Percentiles rank a stretch among this genome's conserved stretches.
phyloP scores from a whole-genome alignment of 1,140 invertebrate species.

The Pogonus chalceus region DNA sequence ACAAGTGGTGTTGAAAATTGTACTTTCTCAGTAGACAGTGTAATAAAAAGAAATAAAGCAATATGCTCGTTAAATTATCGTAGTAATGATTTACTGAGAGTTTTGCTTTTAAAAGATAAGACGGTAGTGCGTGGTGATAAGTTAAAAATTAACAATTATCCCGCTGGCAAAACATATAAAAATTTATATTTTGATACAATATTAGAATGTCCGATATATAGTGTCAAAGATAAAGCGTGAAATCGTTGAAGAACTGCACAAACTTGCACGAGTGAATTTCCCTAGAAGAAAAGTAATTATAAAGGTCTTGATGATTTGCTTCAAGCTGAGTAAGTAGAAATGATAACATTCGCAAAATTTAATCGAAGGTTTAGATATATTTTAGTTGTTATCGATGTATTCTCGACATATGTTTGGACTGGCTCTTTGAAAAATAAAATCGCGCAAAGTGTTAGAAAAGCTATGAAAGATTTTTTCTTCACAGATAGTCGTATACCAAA shows the following conservation, averaged over 20 bases:
- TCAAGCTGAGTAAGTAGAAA: constrained; percentile 22
- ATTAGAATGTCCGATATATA: neutral
- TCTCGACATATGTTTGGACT: constrained; percentile 28
- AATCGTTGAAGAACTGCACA: constrained; percentile 13
- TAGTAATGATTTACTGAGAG: no score
- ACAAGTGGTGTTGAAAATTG: no score
- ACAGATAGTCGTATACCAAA: neutral
- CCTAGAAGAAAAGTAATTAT: constrained; percentile 24
- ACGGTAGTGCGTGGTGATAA: neutral
- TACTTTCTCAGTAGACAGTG: no score
- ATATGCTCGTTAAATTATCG: no score
- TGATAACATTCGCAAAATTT: constrained; percentile 13
- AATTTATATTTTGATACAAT: neutral
- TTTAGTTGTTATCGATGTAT: constrained; percentile 28
- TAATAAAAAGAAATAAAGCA: no score
- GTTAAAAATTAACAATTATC: neutral
- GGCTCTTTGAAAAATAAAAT: constrained; percentile 26
- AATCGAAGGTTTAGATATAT: constrained; percentile 27
- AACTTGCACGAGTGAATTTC: constrained; percentile 22
- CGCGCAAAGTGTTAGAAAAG: constrained; percentile 17
- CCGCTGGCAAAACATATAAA: neutral
- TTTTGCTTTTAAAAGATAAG: neutral
- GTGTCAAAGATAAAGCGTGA: constrained; percentile 5
- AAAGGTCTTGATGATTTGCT: constrained; percentile 24
- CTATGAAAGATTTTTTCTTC: constrained; percentile 19